Evolutionary conservation across 2,888 invertebrate genomes (phyloP).

Genomic region (Lycocerus yunnanus): DNA sequence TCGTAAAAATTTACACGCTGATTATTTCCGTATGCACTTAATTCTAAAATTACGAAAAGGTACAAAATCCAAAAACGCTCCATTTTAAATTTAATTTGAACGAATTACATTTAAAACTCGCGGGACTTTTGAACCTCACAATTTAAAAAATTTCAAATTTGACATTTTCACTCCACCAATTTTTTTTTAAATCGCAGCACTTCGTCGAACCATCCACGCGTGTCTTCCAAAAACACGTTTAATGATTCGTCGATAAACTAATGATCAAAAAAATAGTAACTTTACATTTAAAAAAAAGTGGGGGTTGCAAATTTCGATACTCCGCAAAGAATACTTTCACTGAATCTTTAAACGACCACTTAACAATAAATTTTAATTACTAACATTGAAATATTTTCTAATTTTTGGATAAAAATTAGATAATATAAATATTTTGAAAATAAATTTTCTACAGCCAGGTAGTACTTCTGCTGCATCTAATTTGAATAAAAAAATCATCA

Average conservation of each 20-base stretch:
- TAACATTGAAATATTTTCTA: not conserved
- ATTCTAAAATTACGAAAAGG: not conserved
- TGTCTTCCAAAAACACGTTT: not conserved
- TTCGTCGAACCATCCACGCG: not conserved
- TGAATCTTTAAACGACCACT: not conserved
- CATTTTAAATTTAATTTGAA: not conserved
- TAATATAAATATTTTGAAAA: not conserved
- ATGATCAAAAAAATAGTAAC: not conserved
- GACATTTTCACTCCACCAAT: not conserved
- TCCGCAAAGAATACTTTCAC: not conserved
- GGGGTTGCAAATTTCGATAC: not conserved
- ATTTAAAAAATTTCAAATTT: not conserved
- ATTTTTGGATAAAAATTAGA: not conserved
- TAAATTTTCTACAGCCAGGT: no score
- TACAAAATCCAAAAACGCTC: not conserved
- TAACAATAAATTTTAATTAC: not conserved
- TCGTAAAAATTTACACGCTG: not conserved
- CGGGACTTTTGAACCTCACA: not conserved
- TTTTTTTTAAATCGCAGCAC: not conserved
- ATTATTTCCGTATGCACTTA: not conserved
- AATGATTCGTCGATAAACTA: not conserved
- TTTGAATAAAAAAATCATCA: not conserved
- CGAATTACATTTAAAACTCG: not conserved
- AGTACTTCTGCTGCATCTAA: not conserved
- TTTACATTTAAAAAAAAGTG: not conserved